Evolutionary conservation across 2,888 invertebrate species (phyloP).

Genomic region (Hedychridium roseum): DNA sequence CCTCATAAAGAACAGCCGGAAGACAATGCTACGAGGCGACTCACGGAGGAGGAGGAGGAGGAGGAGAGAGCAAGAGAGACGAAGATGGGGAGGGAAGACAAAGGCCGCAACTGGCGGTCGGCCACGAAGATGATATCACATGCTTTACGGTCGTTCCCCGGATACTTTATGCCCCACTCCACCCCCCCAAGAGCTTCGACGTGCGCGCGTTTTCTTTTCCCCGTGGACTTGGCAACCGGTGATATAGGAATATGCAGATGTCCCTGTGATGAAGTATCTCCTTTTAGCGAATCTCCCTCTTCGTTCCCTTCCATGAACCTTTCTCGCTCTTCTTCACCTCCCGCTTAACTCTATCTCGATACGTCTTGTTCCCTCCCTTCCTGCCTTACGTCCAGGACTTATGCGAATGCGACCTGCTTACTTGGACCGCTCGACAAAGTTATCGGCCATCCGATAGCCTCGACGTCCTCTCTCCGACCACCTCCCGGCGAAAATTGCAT

Average conservation of each 20-base stretch:
- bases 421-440: too few relatives aligned
- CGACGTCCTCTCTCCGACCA: too few relatives aligned
- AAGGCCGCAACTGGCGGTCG: constrained; percentile 46
- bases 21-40: constrained; percentile 52
- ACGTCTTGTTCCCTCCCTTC: constrained; percentile 16
- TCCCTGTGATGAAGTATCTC: constrained; percentile 49
- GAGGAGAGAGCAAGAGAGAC: too few relatives aligned
- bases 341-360: constrained; percentile 18
- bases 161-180: constrained; percentile 52
- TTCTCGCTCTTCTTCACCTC: constrained; percentile 12
- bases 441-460: too few relatives aligned
- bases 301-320: constrained; percentile 10
- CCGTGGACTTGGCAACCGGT: constrained; percentile 32
- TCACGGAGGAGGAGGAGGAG: too few relatives aligned
- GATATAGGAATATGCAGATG: constrained; percentile 48
- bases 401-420: too few relatives aligned
- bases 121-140: constrained; percentile 55
- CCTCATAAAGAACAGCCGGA: constrained; percentile 45
- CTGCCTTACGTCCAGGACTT: too few relatives aligned
- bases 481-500: too few relatives aligned
- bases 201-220: constrained; percentile 35
- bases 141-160: constrained; percentile 52
- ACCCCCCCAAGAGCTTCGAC: constrained; percentile 33
- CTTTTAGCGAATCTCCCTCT: constrained; percentile 15
- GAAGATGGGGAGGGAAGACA: too few relatives aligned